These are phyloP conservation scores for Ceratitis capitata DNA, from an alignment of 1,140 invertebrate species.

Conservation along the genomic window DNA sequence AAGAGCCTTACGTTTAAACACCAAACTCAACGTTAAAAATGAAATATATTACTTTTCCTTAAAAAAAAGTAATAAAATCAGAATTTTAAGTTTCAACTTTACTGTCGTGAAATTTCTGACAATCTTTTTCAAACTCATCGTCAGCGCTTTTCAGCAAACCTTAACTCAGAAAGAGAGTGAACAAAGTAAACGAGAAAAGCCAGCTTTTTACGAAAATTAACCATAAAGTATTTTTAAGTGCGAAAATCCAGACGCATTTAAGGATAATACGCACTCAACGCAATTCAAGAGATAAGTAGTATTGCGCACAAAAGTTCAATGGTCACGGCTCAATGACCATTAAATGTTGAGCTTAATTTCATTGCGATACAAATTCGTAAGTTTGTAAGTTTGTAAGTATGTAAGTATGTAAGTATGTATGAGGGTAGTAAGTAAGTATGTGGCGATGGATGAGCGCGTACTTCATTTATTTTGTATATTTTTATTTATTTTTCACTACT, in stretches of 20 bases:
- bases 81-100: no score
- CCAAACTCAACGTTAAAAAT: no score
- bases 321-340: slow-evolving; percentile 13
- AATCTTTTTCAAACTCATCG: background rate
- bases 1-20: no score
- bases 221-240: background rate
- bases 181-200: background rate
- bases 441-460: no score
- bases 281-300: background rate
- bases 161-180: background rate
- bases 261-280: slow-evolving; percentile 1
- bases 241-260: background rate
- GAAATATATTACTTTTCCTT: no score
- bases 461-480: background rate
- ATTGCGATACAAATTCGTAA: background rate
- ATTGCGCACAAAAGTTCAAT: background rate
- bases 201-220: background rate
- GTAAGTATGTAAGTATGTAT: background rate
- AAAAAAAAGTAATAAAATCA: no score
- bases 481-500: background rate
- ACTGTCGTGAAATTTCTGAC: no score
- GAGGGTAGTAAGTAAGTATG: background rate
- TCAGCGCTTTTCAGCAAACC: background rate
- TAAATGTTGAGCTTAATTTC: background rate
- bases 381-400: background rate